Conservation (phyloP, 2,797 vertebrate species). For the Syngnathus rostellatus region DNA sequence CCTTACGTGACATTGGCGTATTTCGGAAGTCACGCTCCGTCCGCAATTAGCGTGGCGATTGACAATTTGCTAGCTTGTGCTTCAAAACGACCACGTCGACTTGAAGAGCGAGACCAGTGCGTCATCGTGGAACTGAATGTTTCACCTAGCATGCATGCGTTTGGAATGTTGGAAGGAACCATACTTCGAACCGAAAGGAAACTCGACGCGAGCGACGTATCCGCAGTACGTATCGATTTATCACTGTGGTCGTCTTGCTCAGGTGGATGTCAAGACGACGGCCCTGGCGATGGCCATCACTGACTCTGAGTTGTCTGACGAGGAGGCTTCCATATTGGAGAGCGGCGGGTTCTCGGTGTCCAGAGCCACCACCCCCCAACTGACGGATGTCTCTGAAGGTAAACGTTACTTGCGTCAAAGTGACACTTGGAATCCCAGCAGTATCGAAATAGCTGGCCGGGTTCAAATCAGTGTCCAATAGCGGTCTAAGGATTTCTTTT, state of each 20-base stretch:
- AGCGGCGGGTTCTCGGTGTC: slow-evolving; percentile 96
- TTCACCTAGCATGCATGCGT: no score
- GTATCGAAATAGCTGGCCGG: not conserved
- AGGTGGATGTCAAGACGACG: slow-evolving; percentile 96
- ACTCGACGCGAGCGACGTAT: no score
- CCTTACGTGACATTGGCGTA: no score
- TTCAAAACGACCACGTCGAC: no score
- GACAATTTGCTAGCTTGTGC: no score
- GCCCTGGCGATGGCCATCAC: slow-evolving; percentile 96
- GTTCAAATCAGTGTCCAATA: not conserved
- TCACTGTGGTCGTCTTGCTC: slow-evolving; percentile 11
- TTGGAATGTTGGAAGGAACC: no score
- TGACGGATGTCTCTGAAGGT: slow-evolving; percentile 93
- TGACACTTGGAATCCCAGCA: not conserved
- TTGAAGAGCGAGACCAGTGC: no score
- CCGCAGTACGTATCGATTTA: not conserved
- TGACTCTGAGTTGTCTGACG: slow-evolving; percentile 94
- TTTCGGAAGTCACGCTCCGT: no score
- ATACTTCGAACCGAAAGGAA: no score
- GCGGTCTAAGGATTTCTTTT: no score
- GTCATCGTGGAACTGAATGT: no score
- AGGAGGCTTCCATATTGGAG: slow-evolving; percentile 95
- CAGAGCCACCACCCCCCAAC: slow-evolving; percentile 91
- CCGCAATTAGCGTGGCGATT: no score
- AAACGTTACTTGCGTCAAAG: slow-evolving; percentile 9